Base-by-base conservation (phyloP, 1,140 invertebrate species). In the Aleiodes sp. region DNA sequence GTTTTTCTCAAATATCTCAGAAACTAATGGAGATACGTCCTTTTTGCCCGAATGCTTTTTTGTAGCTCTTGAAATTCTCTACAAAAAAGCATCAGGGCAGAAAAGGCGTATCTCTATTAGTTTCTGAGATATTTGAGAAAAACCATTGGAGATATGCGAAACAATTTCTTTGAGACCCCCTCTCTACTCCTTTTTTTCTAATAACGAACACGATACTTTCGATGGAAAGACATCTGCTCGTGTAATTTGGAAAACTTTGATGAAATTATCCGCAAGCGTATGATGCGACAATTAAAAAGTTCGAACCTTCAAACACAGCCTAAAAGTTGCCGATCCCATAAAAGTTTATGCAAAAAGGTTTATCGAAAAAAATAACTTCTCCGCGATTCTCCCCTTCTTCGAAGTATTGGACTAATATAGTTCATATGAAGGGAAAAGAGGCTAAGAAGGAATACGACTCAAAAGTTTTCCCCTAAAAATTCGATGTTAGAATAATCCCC, bases 311-410 rank as follows among this genome's bases (percentile, higher is more conserved):
- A 14, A 64, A 67, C 33, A 67, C 70, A 52, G 65, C 65, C 70
- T 63, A 71, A 70, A 69, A 66, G 68, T 73, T 70, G 52, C 73
- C 67, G 74, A 63, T 68, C 72, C 21, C 26, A 75, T 78, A 75
- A 78, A 79, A 79, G 75, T 79, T 52, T 21, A 7, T 43, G 39
- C 39, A n/a, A 16, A 24, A 24, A 52, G 46, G 16, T 52, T 52
- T 52, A 52, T 52, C 46, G 46, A 35, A 35, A 24, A 52, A 52
- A 52, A 46, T 24, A 52, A 52, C 21, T 16, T 52, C 26, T 52
- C 26, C 21, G 26, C 10, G 76, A 70, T 39, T 60, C 21, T 24
- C 46, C 46, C 46, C 43, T 28, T 46, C 21, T 9, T 56, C 52
- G 2, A 26, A 26, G 35, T 24, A 43, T 14, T 31, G 43, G 14